phyloP scores from a whole-genome alignment of 2,888 invertebrate species.

The Amphiduros pacificus region DNA sequence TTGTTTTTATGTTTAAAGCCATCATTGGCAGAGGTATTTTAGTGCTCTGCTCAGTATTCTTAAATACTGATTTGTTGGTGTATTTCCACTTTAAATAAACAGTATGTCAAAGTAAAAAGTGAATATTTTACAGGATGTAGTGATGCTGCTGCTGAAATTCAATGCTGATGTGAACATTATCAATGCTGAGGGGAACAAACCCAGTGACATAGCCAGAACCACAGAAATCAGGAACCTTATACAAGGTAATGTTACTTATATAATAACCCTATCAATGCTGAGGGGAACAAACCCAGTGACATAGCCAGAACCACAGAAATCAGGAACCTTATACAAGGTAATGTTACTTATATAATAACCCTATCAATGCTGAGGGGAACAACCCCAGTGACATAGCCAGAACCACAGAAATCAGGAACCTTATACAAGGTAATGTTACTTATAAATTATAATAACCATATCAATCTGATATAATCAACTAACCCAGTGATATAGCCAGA shows the following conservation, averaged over 20 bases:
- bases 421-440: slow-evolving; percentile 65
- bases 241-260: too few relatives aligned
- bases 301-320: slow-evolving; percentile 66
- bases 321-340: slow-evolving; percentile 64
- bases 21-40: too few relatives aligned
- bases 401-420: slow-evolving; percentile 64
- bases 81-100: too few relatives aligned
- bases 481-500: slow-evolving; percentile 66
- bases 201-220: slow-evolving; percentile 66
- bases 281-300: slow-evolving; percentile 67
- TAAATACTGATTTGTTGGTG: too few relatives aligned
- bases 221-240: slow-evolving; percentile 66
- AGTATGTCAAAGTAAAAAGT: too few relatives aligned
- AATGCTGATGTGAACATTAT: slow-evolving; percentile 69
- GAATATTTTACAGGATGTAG: slow-evolving; percentile 65
- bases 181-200: slow-evolving; percentile 69
- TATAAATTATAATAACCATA: too few relatives aligned
- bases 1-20: too few relatives aligned
- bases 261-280: slow-evolving; percentile 72
- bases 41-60: too few relatives aligned
- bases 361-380: slow-evolving; percentile 70
- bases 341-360: too few relatives aligned
- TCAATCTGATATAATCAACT: slow-evolving; percentile 70
- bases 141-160: slow-evolving; percentile 66
- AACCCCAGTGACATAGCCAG: slow-evolving; percentile 67